Evolutionary conservation across 2,888 invertebrate species (phyloP), one percentile per base, ranked within the genome.

Genomic region (Metellina segmentata): DNA sequence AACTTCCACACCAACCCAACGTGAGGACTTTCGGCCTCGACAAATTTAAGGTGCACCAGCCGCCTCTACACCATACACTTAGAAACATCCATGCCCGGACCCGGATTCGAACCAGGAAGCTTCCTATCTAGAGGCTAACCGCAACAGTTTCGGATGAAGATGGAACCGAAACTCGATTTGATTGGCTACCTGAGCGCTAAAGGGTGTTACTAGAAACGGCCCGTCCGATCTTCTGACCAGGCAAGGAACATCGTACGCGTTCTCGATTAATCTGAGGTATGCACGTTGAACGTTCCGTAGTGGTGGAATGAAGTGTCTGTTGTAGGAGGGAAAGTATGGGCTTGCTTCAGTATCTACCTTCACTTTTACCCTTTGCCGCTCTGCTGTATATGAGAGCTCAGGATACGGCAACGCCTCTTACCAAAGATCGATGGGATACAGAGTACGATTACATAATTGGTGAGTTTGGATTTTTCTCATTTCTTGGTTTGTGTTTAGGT

Each of bases 391-490:
- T 93, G 82, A 89, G 93, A 11, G 93, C 93, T n/a, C 93, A 93
- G 69, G 93, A 93, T 52, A 87, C 90, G 72, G 93, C 91, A 9
- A 90, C 92, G 1, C 90, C 93, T 2, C 85, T 94, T 13, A 92
- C 93, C 20, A 89, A 93, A 74, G 93, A 94, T 74, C 78, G 77
- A 9, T 94, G 93, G 93, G 92, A 93, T 49, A 85, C 81, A 0
- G 94, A 94, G 70, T 94, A 94, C 77, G 94, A 94, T 91, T 94
- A 94, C 78, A 94, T 94, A 13, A 91, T 94, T 5, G 93, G 94
- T 94, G 79, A 93, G 93, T 93, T 34, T 49, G 0, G 11, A 74
- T 81, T 82, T 81, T 52, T 70, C 20, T 5, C 16, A 61, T 16
- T 61, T 7, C 9, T 61, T 61, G 9, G 13, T 81, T 16, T 81